A percentile compares a stretch with the other conserved stretches of the same genome.
Evolutionary conservation across 2,888 invertebrate genomes (phyloP).

Genomic region (Leptinotarsa peninsularis): DNA sequence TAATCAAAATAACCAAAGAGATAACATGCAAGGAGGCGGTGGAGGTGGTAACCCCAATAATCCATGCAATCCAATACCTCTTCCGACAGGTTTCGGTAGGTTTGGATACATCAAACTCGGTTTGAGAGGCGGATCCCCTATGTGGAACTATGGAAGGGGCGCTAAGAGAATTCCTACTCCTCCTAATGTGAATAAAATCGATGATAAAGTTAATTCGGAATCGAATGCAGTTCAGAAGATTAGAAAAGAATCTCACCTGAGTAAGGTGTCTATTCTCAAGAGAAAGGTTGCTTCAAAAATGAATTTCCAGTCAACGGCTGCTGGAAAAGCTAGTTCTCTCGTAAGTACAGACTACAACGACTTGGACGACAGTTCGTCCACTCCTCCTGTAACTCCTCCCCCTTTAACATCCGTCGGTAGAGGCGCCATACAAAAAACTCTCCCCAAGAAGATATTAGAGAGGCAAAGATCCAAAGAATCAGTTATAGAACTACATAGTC

Average conservation of each 20-base stretch:
- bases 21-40: slow-evolving; percentile 61
- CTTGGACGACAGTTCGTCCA: slow-evolving; percentile 71
- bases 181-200: slow-evolving; percentile 46
- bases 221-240: slow-evolving; percentile 53
- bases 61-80: slow-evolving; percentile 71
- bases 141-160: slow-evolving; percentile 70
- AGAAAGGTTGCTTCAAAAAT: slow-evolving; percentile 66
- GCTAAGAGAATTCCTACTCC: slow-evolving; percentile 63
- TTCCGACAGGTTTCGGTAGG: slow-evolving; percentile 70
- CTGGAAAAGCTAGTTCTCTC: slow-evolving; percentile 66
- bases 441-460: slow-evolving; percentile 55
- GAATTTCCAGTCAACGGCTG: slow-evolving; percentile 62
- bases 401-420: slow-evolving; percentile 56
- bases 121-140: slow-evolving; percentile 75
- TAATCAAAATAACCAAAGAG: slow-evolving; percentile 68
- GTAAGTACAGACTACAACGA: slow-evolving; percentile 73
- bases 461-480: slow-evolving; percentile 53
- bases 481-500: slow-evolving; percentile 53
- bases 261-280: slow-evolving; percentile 73
- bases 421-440: slow-evolving; percentile 50
- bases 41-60: slow-evolving; percentile 70
- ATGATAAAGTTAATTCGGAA: slow-evolving; percentile 41
- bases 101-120: slow-evolving; percentile 74
- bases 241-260: slow-evolving; percentile 67
- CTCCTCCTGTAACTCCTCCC: slow-evolving; percentile 70